Evolutionary conservation across 2,113 vertebrate genomes (phyloP).

Genomic region (Spea multiplicata): DNA sequence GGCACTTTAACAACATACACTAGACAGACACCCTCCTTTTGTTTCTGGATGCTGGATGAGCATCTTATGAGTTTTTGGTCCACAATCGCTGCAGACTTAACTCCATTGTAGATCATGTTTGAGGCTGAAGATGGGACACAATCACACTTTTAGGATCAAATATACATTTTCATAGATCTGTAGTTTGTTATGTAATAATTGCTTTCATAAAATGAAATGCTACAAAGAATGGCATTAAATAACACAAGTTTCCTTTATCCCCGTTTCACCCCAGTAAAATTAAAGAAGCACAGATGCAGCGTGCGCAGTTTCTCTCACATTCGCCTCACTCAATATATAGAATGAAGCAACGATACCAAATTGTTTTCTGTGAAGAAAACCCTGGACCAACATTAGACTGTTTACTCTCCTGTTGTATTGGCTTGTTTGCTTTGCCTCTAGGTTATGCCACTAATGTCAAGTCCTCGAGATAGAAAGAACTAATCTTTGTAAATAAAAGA

Average conservation of each 20-base stretch:
- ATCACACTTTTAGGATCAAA: no score
- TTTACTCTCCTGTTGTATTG: slow-evolving; percentile 5
- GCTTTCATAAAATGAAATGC: neutral
- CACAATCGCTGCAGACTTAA: no score
- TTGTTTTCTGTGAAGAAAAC: slow-evolving; percentile 7
- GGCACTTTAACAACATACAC: no score
- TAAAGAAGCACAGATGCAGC: neutral
- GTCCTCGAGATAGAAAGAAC: slow-evolving; percentile 22
- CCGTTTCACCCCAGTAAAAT: neutral
- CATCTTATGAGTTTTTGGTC: no score
- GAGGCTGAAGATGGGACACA: no score
- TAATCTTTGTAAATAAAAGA: slow-evolving; percentile 35
- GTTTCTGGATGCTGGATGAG: no score
- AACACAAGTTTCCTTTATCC: no score
- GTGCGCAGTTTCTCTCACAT: neutral
- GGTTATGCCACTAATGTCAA: neutral
- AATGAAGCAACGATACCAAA: neutral
- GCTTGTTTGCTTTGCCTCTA: slow-evolving; percentile 25
- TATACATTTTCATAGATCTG: no score
- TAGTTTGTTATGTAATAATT: no score
- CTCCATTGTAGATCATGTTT: no score
- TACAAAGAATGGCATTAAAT: neutral
- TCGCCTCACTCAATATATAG: neutral
- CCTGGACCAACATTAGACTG: neutral
- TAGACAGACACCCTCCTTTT: no score